Evolutionary conservation across 2,888 invertebrate genomes (phyloP), one percentile per base, ranked within the genome.

Genomic region (Torymus texanus): DNA sequence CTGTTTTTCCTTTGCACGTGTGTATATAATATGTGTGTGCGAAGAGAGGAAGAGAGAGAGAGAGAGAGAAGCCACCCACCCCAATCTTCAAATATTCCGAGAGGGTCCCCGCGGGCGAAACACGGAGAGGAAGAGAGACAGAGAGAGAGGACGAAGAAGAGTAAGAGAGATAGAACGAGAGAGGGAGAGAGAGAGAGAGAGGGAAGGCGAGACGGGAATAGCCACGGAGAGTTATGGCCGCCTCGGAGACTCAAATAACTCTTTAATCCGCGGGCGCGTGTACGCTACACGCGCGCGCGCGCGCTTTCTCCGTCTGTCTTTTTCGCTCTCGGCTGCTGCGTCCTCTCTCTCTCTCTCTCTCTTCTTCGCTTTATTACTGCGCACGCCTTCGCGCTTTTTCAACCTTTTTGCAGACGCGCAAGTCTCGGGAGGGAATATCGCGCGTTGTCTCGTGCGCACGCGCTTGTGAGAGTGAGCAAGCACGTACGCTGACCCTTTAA

Each of bases 231-330:
- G 85, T 90, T 90, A 90, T 90, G 89, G 90, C 89, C 86, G 89
- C 88, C 88, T 88, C 88, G 83, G 88, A 86, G 89, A 89, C 89
- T 89, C 89, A 89, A 90, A 90, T 90, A 90, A 90, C 90, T 90
- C 90, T 90, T 89, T 89, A 90, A 90, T 90, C 88, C 89, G 86
- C 85, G 84, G 86, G 85, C 89, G 87, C 88, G 88, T 89, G 88
- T 86, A 85, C 85, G 83, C 84, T 86, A 85, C 85, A 86, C 86
- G 82, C 86, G 41, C 41, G 10, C 41, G 10, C 41, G 41, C 41
- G 84, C 84, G 84, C 82, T 81, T 81, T 80, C 80, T 77, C 79
- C 76, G 70, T 77, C 78, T 70, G 74, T 80, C 83, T 81, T 78
- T 84, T 79, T 78, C 73, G 74, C 80, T 70, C 76, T 78, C 77